Evolutionary conservation across 2,888 invertebrate genomes (phyloP), one percentile per base, ranked within the genome.

Genomic region (Phytoseiulus persimilis): DNA sequence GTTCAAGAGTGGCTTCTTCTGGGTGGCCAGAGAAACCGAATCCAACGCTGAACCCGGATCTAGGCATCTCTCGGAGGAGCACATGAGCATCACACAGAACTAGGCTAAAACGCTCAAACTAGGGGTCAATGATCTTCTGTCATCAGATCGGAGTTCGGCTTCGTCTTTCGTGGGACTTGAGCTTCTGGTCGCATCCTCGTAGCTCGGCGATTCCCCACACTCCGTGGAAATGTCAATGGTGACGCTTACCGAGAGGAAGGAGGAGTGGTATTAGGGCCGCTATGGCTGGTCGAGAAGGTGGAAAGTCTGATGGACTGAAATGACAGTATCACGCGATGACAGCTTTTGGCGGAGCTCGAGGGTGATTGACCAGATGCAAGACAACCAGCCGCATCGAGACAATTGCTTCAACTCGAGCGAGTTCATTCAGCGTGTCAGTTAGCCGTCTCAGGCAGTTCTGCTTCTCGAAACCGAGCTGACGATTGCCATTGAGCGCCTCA

Each of bases 11-110:
- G 5, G 65, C 28, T 65, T 65, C 65, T 65, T 65, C 65, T 65
- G 65, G 65, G 65, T 65, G 65, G 65, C 65, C 65, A 23, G 65
- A 65, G 65, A 65, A 65, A 65, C 65, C 65, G 65, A 65, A 65
- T 65, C 65, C 65, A 65, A 65, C 65, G 65, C 65, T 65, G 65
- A 65, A 65, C 65, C 65, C 65, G 65, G 65, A 65, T 65, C 65
- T 65, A 65, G 28, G 28, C 65, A 65, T 65, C 65, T 65, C 28
- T 65, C 18, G 18, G 65, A 65, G 65, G 65, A 65, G 65, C 28
- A 65, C 65, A 65, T 65, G 65, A 65, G 65, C 65, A 18, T 28
- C 65, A 23, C 18, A 65, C 65, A 65, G 18, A 65, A 65, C 65
- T 65, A 18, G 65, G 65, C 65, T 65, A 65, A 65, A 65, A 28